Base-by-base conservation (phyloP, 2,797 vertebrate species). In the Zenarchopterus dispar region DNA sequence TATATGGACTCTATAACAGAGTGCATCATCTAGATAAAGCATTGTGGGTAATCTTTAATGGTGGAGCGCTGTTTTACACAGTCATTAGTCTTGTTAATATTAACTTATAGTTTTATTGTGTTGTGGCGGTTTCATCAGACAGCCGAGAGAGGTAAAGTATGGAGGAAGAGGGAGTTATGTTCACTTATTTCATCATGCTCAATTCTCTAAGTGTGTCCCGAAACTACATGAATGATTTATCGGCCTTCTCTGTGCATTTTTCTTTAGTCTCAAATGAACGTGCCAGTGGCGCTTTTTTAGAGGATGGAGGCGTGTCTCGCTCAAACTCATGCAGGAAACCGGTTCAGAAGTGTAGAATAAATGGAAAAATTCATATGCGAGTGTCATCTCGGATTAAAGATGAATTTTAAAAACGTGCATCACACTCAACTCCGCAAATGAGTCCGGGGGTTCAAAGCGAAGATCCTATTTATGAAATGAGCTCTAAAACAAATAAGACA, bases 201-300 rank as follows among this genome's bases (percentile, higher is more conserved):
- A 73, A 81, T 89, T 82, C 84, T 84, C 65, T 75, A 58, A 55
- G 59, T 41, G 45, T n/a, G 23, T 85, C 84, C 76, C 70, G 51
- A 85, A 85, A 70, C 77, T 73, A 62, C 76, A 88, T 88, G 73
- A 89, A 90, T 86, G 67, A 89, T 91, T 89, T 67, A 85, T 81
- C 53, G 22, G 31, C 56, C 74, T 71, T 77, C 63, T 76, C 31
- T 72, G 54, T 53, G 47, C 52, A 60, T 70, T 80, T 77, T 62
- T 52, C 42, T 76, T 19, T 5, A 41, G 52, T 65, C 55, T 75
- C 65, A 54, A 45, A 65, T 31, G 46, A 73, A 57, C 49, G 33
- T 10, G n/a, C 67, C 47, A 73, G 66, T 33, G 53, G 71, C 64
- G 63, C 50, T 62, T n/a, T n/a, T n/a, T n/a, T 46, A 56, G 45